Evolutionary conservation across 2,888 invertebrate genomes (phyloP).

Genomic region (Synergus japonicus): DNA sequence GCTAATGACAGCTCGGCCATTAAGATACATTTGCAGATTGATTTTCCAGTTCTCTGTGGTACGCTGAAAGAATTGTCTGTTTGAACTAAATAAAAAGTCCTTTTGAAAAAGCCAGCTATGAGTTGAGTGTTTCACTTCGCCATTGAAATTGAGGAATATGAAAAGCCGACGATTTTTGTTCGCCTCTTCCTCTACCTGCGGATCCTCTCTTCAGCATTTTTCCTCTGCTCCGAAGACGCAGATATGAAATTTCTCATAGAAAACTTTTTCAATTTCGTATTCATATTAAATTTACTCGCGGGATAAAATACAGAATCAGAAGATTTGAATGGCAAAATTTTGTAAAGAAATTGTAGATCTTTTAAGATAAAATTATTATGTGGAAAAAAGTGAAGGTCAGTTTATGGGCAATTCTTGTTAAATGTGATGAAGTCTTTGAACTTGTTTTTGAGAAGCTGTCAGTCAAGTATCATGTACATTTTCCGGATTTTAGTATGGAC

Average conservation of each 20-base stretch:
- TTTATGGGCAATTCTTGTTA: background rate
- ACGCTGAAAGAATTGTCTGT: background rate
- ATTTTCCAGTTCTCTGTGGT: background rate
- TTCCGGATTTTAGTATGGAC: slow-evolving; percentile 1
- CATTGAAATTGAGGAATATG: slow-evolving; percentile 1
- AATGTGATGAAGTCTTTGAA: background rate
- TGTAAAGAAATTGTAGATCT: background rate
- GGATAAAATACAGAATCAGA: background rate
- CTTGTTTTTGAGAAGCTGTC: background rate
- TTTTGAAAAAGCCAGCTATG: slow-evolving; percentile 2
- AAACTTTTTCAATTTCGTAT: slow-evolving; percentile 11
- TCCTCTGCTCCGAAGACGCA: background rate
- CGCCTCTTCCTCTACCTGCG: background rate
- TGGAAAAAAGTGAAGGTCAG: background rate
- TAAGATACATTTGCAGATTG: slow-evolving; percentile 33
- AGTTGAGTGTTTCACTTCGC: background rate
- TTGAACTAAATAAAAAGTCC: background rate
- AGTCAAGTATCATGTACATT: background rate
- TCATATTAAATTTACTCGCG: background rate
- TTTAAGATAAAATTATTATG: background rate
- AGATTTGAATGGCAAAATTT: background rate
- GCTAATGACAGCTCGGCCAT: slow-evolving; percentile 29
- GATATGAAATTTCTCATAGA: slow-evolving; percentile 17
- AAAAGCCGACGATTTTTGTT: slow-evolving; percentile 2
- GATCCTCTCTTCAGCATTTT: background rate